Percentiles rank a stretch among this genome's conserved stretches.
Conservation (phyloP, 2,113 vertebrate species). For the Butorides virescens region DNA sequence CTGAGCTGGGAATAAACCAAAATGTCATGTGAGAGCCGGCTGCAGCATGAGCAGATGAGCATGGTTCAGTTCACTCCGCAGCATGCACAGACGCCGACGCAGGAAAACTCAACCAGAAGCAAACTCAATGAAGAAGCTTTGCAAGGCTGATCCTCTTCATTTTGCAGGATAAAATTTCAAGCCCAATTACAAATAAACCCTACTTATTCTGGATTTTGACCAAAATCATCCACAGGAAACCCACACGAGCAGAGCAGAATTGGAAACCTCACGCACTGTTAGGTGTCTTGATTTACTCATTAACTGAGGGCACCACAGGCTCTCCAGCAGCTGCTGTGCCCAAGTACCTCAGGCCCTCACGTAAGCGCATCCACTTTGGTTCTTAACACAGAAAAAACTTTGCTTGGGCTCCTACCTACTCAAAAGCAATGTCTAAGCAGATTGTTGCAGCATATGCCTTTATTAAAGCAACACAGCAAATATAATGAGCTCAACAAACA, state of each 20-base stretch:
- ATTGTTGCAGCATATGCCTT: neutral
- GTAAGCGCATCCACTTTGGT: neutral
- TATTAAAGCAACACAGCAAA: neutral
- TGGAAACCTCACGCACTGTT: neutral
- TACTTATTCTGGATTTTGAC: neutral
- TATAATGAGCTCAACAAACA: neutral
- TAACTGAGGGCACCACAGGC: neutral
- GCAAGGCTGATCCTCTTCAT: neutral
- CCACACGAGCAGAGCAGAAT: neutral
- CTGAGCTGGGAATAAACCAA: neutral
- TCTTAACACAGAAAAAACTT: neutral
- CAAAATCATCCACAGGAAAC: neutral
- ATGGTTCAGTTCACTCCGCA: fast-evolving
- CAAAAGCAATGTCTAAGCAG: neutral
- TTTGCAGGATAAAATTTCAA: neutral
- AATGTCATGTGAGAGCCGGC: fast-evolving
- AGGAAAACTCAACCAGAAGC: neutral
- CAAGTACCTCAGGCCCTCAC: neutral
- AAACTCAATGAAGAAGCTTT: neutral
- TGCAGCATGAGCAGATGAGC: neutral
- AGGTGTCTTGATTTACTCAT: neutral
- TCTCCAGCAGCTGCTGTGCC: neutral
- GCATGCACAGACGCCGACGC: fast-evolving
- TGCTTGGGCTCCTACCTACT: neutral
- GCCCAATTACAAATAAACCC: neutral